Evolutionary conservation across 2,888 invertebrate species (phyloP), one percentile per base, ranked within the genome.

Genomic region (Stenurella melanura): DNA sequence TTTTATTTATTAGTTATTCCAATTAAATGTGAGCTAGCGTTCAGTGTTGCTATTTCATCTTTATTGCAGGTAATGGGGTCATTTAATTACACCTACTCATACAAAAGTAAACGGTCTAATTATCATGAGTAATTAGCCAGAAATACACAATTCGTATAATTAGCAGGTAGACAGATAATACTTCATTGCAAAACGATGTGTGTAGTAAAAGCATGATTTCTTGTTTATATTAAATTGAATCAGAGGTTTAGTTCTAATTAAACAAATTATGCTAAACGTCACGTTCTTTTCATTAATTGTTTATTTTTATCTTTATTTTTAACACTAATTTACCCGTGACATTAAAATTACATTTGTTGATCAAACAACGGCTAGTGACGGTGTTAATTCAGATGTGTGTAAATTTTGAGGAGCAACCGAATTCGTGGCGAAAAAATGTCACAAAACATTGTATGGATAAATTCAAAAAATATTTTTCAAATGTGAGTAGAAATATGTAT

Each of bases 301-400:
- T 70, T 70, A 70, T 70, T 70, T 70, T 70, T 70, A 70, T 70
- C 58, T 18, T 57, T 70, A 60, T 70, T 50, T 68, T 69, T 30
- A 60, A 70, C 60, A 38, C 18, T n/a, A 64, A 30, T 38, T 38
- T 11, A 34, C 18, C 58, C 70, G 42, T 70, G 70, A 70, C 60
- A 58, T 38, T 64, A 64, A 38, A 58, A 58, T 17, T 56, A 21
- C 70, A 60, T 70, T 30, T 68, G 57, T 57, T 34, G 57, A 57
- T 56, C 30, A 11, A 56, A 68, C 18, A 4, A 12, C 19, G 15
- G 1, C 5, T 26, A 26, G 19, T 69, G 68, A 57, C 34, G 18
- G 56, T 30, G 50, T 21, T 12, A 60, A n/a, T n/a, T n/a, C n/a
- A 60, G 21, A 60, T 60, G 38, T 34, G 18, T 9, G 18, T 17